These are phyloP conservation scores for Lapara coniferarum DNA, from an alignment of 2,888 invertebrate species.

Conservation along the genomic window DNA sequence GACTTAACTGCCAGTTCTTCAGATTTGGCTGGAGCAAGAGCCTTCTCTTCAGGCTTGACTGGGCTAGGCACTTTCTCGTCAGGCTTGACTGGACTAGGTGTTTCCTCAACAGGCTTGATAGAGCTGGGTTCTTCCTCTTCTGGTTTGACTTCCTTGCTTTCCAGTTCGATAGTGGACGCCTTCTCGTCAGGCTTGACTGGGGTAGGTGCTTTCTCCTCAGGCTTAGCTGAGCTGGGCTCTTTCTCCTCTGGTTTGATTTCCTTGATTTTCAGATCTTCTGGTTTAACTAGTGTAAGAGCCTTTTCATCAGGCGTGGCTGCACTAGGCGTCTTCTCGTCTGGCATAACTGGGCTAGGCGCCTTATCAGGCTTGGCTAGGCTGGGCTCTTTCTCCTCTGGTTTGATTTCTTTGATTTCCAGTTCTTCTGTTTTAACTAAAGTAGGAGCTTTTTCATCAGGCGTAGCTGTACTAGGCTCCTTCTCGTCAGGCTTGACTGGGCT, in stretches of 20 bases:
- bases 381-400: slow-evolving; percentile 26
- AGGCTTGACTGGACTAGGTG: slow-evolving; percentile 26
- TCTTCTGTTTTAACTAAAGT: slow-evolving; percentile 22
- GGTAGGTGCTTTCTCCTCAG: not conserved
- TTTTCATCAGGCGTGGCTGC: not conserved
- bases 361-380: slow-evolving; percentile 27
- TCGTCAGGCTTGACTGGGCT: not conserved
- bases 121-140: slow-evolving; percentile 30
- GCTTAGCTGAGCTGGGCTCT: slow-evolving; percentile 25
- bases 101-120: slow-evolving; percentile 30
- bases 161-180: not conserved
- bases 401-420: slow-evolving; percentile 27
- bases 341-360: slow-evolving; percentile 25
- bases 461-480: not conserved
- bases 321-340: slow-evolving; percentile 23
- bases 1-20: not conserved
- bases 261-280: slow-evolving; percentile 13
- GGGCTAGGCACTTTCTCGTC: slow-evolving; percentile 27
- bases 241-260: slow-evolving; percentile 27
- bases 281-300: slow-evolving; percentile 27
- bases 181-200: not conserved
- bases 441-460: not conserved
- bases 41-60: slow-evolving; percentile 25
- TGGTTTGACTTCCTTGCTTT: slow-evolving; percentile 2
- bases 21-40: slow-evolving; percentile 23